Evolutionary conservation across 1,140 invertebrate species (phyloP).

Genomic region (Anagrus nilaparvatae): DNA sequence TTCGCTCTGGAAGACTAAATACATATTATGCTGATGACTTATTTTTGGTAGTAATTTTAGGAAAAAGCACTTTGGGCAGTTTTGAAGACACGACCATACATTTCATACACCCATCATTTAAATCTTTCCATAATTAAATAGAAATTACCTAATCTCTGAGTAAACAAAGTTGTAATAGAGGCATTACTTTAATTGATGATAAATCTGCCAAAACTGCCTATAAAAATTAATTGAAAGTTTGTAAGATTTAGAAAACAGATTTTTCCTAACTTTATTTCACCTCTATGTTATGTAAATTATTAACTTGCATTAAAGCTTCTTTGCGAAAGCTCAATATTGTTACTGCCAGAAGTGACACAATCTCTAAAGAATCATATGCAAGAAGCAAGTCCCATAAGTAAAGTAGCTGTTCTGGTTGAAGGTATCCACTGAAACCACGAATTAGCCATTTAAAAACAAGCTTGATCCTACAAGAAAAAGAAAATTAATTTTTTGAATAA

Average conservation of each 20-base stretch:
- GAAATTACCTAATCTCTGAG: conserved; percentile 49
- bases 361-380: conserved; percentile 84
- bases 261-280: conserved; percentile 29
- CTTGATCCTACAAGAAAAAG: conserved; percentile 52
- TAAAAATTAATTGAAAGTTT: conserved; percentile 29
- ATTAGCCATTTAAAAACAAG: conserved; percentile 95
- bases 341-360: conserved; percentile 76
- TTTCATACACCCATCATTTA: too few relatives aligned
- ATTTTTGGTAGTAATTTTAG: too few relatives aligned
- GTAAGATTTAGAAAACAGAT: conserved; percentile 4
- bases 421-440: conserved; percentile 85
- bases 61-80: too few relatives aligned
- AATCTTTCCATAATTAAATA: too few relatives aligned
- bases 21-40: too few relatives aligned
- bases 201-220: conserved; percentile 80
- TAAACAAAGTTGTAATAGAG: conserved; percentile 63
- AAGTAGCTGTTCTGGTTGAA: conserved; percentile 84
- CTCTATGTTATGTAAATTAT: conserved; percentile 73
- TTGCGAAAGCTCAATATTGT: conserved; percentile 86
- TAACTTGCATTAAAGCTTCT: conserved; percentile 84
- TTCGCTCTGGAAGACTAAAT: too few relatives aligned
- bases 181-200: conserved; percentile 80
- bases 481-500: conserved; percentile 1
- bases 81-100: too few relatives aligned
- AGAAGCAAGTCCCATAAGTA: conserved; percentile 87